These are phyloP conservation scores for Tetramorium bicarinatum DNA, from an alignment of 2,888 invertebrate species.

Conservation along the genomic window DNA sequence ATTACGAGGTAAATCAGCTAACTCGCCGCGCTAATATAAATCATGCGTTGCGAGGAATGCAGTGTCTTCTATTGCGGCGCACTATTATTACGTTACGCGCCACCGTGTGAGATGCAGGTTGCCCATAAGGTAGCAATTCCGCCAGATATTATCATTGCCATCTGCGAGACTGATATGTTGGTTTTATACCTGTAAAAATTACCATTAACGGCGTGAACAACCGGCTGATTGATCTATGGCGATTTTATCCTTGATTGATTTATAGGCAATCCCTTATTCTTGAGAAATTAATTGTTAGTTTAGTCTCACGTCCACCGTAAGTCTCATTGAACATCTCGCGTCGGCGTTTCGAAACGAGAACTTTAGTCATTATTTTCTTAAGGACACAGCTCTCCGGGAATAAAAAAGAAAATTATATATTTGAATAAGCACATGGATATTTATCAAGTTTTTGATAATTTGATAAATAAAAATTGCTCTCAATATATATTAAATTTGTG, in stretches of 20 bases:
- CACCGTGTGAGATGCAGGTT: constrained; percentile 1
- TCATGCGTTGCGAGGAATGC: constrained; percentile 19
- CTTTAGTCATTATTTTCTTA: not conserved
- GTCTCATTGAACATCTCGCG: not conserved
- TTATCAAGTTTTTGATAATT: not conserved
- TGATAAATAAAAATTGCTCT: not conserved
- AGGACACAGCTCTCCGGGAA: not conserved
- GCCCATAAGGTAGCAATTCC: constrained; percentile 8
- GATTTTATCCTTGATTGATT: constrained; percentile 28
- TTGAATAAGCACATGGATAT: not conserved
- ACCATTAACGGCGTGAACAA: not conserved
- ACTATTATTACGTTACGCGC: constrained; percentile 32
- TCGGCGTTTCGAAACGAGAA: not conserved
- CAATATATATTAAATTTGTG: not conserved
- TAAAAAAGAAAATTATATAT: not conserved
- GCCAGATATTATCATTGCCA: constrained; percentile 4
- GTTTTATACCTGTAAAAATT: constrained; percentile 14
- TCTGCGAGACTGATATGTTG: constrained; percentile 34
- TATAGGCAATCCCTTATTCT: not conserved
- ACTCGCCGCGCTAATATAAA: constrained; percentile 30
- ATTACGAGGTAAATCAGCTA: constrained; percentile 25
- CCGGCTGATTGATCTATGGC: constrained; percentile 19
- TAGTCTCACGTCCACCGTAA: constrained; percentile 11
- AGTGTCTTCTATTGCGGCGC: constrained; percentile 40
- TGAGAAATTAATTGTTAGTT: constrained; percentile 18